These are phyloP conservation scores for Dendronephthya gigantea DNA, from an alignment of 64 coral and sea anemone species.

Conservation along the genomic window DNA sequence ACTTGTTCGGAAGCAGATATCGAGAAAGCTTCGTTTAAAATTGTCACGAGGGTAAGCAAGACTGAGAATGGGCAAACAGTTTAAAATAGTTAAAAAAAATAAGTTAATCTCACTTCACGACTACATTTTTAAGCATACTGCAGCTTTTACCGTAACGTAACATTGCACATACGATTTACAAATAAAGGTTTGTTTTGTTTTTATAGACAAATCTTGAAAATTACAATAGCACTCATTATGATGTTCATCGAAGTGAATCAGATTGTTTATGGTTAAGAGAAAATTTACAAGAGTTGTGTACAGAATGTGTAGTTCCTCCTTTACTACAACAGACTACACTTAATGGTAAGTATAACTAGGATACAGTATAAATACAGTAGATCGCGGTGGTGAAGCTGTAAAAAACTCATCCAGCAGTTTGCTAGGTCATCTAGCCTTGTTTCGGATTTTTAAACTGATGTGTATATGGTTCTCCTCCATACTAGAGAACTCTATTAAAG, in stretches of 20 bases:
- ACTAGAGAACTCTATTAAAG: background rate
- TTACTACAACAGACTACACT: background rate
- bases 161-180: background rate
- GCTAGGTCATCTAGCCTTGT: background rate
- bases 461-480: too few relatives aligned
- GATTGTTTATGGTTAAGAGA: conserved; percentile 6
- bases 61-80: too few relatives aligned
- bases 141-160: too few relatives aligned
- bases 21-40: conserved; percentile 1
- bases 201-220: conserved; percentile 6
- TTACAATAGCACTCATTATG: background rate
- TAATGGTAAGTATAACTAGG: background rate
- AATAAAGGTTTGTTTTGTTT: background rate
- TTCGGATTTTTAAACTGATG: too few relatives aligned
- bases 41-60: conserved; percentile 7
- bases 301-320: conserved; percentile 4
- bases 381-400: too few relatives aligned
- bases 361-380: background rate
- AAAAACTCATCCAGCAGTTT: too few relatives aligned
- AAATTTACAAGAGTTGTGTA: conserved; percentile 2
- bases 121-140: background rate
- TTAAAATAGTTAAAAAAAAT: background rate
- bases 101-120: background rate
- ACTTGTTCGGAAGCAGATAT: conserved; percentile 9
- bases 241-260: conserved; percentile 16